These are phyloP conservation scores for Mamestra configurata DNA, from an alignment of 1,140 invertebrate species.

Conservation along the genomic window DNA sequence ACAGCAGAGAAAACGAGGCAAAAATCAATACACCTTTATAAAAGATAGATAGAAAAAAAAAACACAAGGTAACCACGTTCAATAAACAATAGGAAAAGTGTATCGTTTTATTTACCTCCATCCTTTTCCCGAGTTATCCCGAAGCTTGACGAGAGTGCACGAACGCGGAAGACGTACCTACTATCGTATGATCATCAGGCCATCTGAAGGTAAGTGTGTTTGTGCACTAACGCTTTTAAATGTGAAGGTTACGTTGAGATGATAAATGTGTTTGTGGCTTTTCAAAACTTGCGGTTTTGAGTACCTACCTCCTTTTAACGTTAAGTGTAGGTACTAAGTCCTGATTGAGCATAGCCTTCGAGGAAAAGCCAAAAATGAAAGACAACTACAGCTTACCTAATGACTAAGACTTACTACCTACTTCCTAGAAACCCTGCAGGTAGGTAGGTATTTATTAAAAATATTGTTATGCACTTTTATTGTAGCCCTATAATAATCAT, in stretches of 20 bases:
- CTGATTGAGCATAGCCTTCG: no score
- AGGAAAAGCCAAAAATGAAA: no score
- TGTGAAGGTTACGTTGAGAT: conserved; percentile 1
- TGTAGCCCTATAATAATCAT: no score
- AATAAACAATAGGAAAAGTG: conserved; percentile 46
- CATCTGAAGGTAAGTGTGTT: conserved; percentile 9
- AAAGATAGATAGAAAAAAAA: neutral
- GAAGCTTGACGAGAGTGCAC: conserved; percentile 26
- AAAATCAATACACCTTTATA: neutral
- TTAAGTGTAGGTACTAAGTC: no score
- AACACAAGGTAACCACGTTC: conserved; percentile 16
- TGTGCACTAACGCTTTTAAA: neutral
- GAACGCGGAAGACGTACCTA: neutral
- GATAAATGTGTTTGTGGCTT: neutral
- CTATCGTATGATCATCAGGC: neutral
- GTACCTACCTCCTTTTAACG: no score
- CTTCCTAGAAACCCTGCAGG: no score
- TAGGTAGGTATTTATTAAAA: no score
- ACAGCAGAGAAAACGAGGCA: neutral
- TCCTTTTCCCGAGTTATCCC: no score
- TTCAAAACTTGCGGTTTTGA: neutral
- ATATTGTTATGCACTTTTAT: no score
- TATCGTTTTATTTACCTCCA: conserved; percentile 56
- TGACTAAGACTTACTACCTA: no score
- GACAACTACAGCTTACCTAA: no score